These are phyloP conservation scores for Phrynosoma platyrhinos DNA, from an alignment of 2,113 vertebrate genomes.

Conservation along the genomic window DNA sequence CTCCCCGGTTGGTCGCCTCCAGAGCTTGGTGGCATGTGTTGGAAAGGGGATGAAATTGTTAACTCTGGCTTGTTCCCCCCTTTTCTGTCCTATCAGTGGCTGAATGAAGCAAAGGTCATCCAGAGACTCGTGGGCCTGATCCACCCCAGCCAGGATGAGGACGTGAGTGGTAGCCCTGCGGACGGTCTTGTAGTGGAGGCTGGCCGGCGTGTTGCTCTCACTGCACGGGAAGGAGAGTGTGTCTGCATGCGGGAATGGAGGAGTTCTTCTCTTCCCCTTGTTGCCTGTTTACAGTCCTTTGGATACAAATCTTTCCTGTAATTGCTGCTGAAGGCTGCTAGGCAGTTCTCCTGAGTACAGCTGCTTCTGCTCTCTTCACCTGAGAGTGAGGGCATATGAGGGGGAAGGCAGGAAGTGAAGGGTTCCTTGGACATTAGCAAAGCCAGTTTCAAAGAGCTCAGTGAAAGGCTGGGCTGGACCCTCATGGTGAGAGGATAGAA, in stretches of 20 bases:
- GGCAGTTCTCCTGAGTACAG: accelerated
- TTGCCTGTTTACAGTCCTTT: background rate
- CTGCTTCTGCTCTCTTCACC: background rate
- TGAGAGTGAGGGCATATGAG: background rate
- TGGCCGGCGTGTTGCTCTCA: no score
- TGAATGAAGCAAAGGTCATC: conserved; percentile 90
- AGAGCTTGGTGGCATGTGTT: no score
- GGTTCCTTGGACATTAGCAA: no score
- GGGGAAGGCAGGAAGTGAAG: no score
- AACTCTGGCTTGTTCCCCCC: background rate
- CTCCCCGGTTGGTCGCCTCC: no score
- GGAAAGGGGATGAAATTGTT: background rate
- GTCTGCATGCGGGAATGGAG: background rate
- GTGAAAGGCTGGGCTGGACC: no score
- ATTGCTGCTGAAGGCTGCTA: no score
- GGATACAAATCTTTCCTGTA: background rate
- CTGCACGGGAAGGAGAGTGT: background rate
- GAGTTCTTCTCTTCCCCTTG: accelerated
- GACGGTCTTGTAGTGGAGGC: background rate
- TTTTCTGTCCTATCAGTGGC: conserved; percentile 83
- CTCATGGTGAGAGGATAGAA: no score
- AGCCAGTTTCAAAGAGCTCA: no score
- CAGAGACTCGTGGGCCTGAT: conserved; percentile 93
- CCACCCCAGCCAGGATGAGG: conserved; percentile 90
- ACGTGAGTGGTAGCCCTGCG: conserved; percentile 79